phyloP scores from a whole-genome alignment of 92 coral and sea anemone genomes.

The Metridium senile region DNA sequence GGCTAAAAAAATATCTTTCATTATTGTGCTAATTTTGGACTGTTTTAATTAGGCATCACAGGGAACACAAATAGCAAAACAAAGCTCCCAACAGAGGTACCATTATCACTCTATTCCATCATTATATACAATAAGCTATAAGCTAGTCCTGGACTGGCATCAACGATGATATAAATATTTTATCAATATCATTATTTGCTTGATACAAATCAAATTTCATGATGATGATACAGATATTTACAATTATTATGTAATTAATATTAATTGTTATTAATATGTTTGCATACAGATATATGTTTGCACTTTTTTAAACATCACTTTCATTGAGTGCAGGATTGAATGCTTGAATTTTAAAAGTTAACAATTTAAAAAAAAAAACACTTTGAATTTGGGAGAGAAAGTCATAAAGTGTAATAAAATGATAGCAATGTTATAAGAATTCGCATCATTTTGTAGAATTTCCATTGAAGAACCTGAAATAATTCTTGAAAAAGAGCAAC shows the following conservation, averaged over 20 bases:
- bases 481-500: slow-evolving; percentile 14
- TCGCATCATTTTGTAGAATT: slow-evolving; percentile 17
- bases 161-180: background rate
- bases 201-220: background rate
- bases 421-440: background rate
- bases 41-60: slow-evolving; percentile 76
- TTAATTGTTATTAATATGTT: too few species aligned
- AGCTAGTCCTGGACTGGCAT: background rate
- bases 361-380: too few species aligned
- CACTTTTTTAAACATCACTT: background rate
- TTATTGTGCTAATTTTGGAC: too few species aligned
- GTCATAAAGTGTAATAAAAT: too few species aligned
- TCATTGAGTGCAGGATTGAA: too few species aligned
- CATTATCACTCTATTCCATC: background rate
- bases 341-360: too few species aligned
- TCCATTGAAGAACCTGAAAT: slow-evolving; percentile 18
- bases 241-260: too few species aligned
- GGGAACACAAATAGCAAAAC: slow-evolving; percentile 44
- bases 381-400: too few species aligned
- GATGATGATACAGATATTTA: background rate
- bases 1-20: background rate
- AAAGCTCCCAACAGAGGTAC: slow-evolving; percentile 46
- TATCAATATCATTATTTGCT: too few species aligned
- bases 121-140: background rate
- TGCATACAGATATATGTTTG: too few species aligned